These are phyloP conservation scores for Caenorhabditis sp. DNA, from an alignment of 2,888 invertebrate genomes.

Conservation along the genomic window DNA sequence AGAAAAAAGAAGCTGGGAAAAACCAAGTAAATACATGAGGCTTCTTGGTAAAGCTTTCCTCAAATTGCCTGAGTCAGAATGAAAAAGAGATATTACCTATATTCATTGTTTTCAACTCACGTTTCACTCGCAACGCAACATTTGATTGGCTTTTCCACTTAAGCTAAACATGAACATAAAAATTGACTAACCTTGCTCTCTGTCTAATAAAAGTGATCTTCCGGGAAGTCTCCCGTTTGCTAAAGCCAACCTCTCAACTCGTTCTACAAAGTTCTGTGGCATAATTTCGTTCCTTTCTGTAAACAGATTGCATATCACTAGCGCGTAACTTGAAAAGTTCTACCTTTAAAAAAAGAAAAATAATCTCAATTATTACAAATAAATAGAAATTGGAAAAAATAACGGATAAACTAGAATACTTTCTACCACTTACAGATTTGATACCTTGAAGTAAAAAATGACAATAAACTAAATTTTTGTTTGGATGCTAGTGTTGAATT, in stretches of 20 bases:
- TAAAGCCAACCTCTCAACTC: constrained; percentile 65
- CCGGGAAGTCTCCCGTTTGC: constrained; percentile 69
- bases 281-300: constrained; percentile 35
- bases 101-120: constrained; percentile 33
- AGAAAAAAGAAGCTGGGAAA: no score
- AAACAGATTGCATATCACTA: no score
- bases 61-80: constrained; percentile 37
- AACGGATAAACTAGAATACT: no score
- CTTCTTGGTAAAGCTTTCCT: constrained; percentile 7
- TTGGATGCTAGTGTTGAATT: no score
- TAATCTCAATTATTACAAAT: no score
- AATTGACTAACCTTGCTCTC: constrained; percentile 63
- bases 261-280: constrained; percentile 68
- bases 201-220: constrained; percentile 66
- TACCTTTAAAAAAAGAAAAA: background rate
- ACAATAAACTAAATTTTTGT: no score
- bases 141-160: constrained; percentile 28
- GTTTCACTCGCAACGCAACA: constrained; percentile 30
- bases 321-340: no score
- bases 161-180: background rate
- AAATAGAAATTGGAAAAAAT: no score
- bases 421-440: no score
- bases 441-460: no score
- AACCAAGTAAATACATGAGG: no score
- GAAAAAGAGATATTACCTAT: constrained; percentile 23